Evolutionary conservation across 2,113 vertebrate species (phyloP).

Genomic region (Etheostoma spectabile): DNA sequence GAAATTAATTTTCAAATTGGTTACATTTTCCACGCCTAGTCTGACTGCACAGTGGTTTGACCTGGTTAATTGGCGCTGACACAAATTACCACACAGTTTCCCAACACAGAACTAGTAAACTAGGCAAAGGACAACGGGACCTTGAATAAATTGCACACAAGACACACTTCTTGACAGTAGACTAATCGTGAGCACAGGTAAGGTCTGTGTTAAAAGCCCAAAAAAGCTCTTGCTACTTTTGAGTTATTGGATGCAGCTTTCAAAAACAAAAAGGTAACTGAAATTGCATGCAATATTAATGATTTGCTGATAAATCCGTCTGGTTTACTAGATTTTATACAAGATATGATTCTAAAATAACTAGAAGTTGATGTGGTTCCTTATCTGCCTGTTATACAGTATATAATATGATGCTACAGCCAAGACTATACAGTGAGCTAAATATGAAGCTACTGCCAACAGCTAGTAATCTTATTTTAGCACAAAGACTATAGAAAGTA

Average conservation of each 20-base stretch:
- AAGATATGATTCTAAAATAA: not conserved
- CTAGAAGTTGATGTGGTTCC: too few species aligned
- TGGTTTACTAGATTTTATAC: not conserved
- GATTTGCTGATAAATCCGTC: not conserved
- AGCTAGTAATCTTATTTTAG: not conserved
- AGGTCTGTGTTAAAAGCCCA: conserved; percentile 34
- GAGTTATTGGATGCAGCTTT: conserved; percentile 42
- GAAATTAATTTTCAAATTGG: conserved; percentile 10
- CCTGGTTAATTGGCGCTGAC: conserved; percentile 56
- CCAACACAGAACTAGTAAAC: conserved; percentile 47
- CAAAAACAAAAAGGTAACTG: conserved; percentile 5
- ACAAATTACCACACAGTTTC: conserved; percentile 47
- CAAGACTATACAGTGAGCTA: not conserved
- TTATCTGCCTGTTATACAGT: too few species aligned
- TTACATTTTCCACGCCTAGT: not conserved
- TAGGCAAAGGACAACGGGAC: conserved; percentile 67
- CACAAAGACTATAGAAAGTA: not conserved
- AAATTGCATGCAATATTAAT: not conserved
- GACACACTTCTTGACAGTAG: conserved; percentile 50
- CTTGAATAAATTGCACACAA: conserved; percentile 58
- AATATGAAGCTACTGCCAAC: not conserved
- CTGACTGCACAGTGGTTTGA: conserved; percentile 26
- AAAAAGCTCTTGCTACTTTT: conserved; percentile 34
- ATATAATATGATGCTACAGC: too few species aligned
- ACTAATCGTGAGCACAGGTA: conserved; percentile 52